Percentiles rank a stretch among this genome's conserved stretches.
phyloP scores from a whole-genome alignment of 37 sponge, comb jelly and placozoan genomes.

The Theonella swinhoei region DNA sequence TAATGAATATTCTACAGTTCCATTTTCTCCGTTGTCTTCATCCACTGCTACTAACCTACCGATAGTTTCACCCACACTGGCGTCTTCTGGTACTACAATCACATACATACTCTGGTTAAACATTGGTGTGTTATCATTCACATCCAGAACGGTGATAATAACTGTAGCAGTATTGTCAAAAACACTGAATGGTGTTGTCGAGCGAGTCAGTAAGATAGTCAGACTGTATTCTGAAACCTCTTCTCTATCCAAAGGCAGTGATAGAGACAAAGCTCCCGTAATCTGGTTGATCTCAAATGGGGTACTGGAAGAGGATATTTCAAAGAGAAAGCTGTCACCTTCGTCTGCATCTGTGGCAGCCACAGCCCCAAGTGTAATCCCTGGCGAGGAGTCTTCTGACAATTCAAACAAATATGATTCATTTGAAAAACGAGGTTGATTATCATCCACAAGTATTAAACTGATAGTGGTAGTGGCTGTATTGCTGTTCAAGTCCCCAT shows the following conservation, averaged over 20 bases:
- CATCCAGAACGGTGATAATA: slow-evolving; percentile 47
- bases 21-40: slow-evolving; percentile 30
- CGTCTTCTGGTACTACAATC: slow-evolving; percentile 17
- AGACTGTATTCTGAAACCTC: slow-evolving; percentile 17
- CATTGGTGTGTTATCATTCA: slow-evolving; percentile 73
- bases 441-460: slow-evolving; percentile 42
- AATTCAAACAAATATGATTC: background rate
- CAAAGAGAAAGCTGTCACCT: slow-evolving; percentile 39
- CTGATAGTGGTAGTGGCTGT: background rate
- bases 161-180: slow-evolving; percentile 21
- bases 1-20: slow-evolving; percentile 25
- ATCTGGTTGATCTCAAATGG: slow-evolving; percentile 33
- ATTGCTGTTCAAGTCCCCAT: slow-evolving; percentile 30
- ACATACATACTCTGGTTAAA: slow-evolving; percentile 27
- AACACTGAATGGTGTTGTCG: slow-evolving; percentile 34
- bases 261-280: slow-evolving; percentile 35
- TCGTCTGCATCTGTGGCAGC: slow-evolving; percentile 48
- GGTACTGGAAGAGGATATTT: background rate
- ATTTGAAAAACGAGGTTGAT: slow-evolving; percentile 17
- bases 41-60: slow-evolving; percentile 40
- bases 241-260: slow-evolving; percentile 37
- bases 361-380: slow-evolving; percentile 12
- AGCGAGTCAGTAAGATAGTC: slow-evolving; percentile 3
- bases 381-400: slow-evolving; percentile 14
- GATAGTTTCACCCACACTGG: background rate